Evolutionary conservation across 2,797 vertebrate species (phyloP).

Genomic region (Manis crassicaudata): DNA sequence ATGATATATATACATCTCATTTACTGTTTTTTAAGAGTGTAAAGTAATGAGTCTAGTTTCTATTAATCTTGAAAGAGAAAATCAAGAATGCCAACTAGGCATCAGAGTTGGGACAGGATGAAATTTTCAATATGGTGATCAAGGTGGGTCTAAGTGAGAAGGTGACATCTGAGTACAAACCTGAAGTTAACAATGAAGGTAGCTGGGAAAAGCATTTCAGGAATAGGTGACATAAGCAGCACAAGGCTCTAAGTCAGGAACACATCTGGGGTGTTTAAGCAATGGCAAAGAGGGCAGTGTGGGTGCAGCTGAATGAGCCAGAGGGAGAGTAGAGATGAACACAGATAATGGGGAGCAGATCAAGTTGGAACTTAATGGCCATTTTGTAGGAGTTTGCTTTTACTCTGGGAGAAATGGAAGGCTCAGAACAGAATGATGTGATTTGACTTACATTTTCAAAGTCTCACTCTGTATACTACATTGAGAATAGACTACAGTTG

Average conservation of each 20-base stretch:
- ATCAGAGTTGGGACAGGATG: background rate
- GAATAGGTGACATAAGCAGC: background rate
- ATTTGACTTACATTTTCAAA: background rate
- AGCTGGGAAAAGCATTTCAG: background rate
- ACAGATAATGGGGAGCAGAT: accelerated
- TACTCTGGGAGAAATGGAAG: background rate
- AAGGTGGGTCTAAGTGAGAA: background rate
- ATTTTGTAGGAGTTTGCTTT: background rate
- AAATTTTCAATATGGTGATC: background rate
- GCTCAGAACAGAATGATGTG: background rate
- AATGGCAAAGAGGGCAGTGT: background rate
- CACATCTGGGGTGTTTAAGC: background rate
- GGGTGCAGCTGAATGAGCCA: background rate
- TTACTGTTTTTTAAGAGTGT: background rate
- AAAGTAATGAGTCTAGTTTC: background rate
- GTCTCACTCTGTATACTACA: background rate
- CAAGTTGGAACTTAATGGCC: background rate
- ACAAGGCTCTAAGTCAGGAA: background rate
- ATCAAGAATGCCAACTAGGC: too few relatives aligned
- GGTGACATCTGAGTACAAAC: background rate
- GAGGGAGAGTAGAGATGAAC: background rate
- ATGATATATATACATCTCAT: background rate
- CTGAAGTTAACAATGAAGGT: background rate
- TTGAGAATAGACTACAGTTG: background rate
- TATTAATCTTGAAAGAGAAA: background rate